A percentile compares a stretch with the other conserved stretches of the same genome.
These are phyloP conservation scores for Drosophila parvula DNA, from an alignment of 1,140 invertebrate genomes.

Conservation along the genomic window DNA sequence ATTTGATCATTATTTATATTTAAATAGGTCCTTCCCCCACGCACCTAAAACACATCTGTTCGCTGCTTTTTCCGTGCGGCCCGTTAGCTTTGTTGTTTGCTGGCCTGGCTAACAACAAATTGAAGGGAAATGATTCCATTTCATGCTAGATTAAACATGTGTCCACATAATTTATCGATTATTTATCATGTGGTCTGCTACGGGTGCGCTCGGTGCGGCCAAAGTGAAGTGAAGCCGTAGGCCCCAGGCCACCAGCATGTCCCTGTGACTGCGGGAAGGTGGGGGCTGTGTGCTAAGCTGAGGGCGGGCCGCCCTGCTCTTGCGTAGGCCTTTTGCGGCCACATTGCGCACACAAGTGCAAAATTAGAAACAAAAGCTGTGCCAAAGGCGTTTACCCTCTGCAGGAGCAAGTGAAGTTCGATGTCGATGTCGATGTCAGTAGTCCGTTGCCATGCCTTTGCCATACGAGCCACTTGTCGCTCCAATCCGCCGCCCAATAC, in stretches of 20 bases:
- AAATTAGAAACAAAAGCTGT: constrained; percentile 78
- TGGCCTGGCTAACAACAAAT: constrained; percentile 77
- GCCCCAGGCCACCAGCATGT: constrained; percentile 37
- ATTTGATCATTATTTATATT: constrained; percentile 78
- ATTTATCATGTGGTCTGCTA: constrained; percentile 78
- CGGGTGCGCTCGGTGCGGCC: constrained; percentile 60
- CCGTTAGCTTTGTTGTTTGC: constrained; percentile 52
- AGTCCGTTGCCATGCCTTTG: constrained; percentile 19
- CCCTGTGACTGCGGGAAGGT: constrained; percentile 4
- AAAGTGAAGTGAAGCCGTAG: constrained; percentile 59
- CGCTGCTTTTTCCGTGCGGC: constrained; percentile 38
- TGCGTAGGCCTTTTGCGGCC: constrained; percentile 62
- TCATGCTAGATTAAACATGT: constrained; percentile 84
- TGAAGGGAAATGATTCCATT: constrained; percentile 84
- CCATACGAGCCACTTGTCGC: constrained; percentile 39
- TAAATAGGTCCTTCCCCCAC: constrained; percentile 55
- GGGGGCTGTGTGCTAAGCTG: background rate
- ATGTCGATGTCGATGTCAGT: constrained; percentile 25
- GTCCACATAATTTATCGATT: constrained; percentile 84
- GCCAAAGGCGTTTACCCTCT: constrained; percentile 63
- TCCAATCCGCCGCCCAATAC: background rate
- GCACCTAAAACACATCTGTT: constrained; percentile 65
- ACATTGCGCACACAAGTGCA: constrained; percentile 78
- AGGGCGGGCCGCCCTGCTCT: background rate
- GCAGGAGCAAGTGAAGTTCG: constrained; percentile 37